phyloP scores from a whole-genome alignment of 2,888 invertebrate species.

The Malacosoma neustria region DNA sequence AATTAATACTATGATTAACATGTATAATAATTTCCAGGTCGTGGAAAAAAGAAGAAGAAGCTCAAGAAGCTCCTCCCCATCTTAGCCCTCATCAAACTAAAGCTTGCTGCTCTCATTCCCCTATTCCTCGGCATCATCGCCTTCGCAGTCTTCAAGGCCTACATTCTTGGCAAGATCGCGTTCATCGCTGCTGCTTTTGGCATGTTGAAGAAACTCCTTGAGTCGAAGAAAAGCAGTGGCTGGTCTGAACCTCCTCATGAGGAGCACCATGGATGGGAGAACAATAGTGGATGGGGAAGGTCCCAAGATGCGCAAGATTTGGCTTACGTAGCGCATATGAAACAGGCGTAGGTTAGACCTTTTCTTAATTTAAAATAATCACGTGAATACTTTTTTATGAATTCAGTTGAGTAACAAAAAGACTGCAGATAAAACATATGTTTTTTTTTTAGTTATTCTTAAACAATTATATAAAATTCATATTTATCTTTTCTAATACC shows the following conservation, averaged over 20 bases:
- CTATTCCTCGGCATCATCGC: conserved; percentile 84
- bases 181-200: conserved; percentile 85
- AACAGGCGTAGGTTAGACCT: too few relatives aligned
- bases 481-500: too few relatives aligned
- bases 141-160: conserved; percentile 87
- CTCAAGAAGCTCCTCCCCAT: conserved; percentile 85
- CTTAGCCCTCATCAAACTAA: conserved; percentile 84
- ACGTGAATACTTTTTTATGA: too few relatives aligned
- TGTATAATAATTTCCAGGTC: conserved; percentile 73
- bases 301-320: conserved; percentile 78
- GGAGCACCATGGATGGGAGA: conserved; percentile 66
- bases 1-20: too few relatives aligned
- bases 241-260: conserved; percentile 80
- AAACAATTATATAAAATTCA: too few relatives aligned
- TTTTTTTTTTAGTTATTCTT: too few relatives aligned
- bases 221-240: conserved; percentile 82
- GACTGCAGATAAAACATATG: too few relatives aligned
- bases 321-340: conserved; percentile 79
- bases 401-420: too few relatives aligned
- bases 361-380: too few relatives aligned
- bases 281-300: conserved; percentile 78
- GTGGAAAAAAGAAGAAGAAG: conserved; percentile 88
- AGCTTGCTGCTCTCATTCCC: conserved; percentile 83
- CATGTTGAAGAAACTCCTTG: conserved; percentile 79
- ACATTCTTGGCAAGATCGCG: conserved; percentile 88